Percentiles rank a stretch among this genome's conserved stretches.
Conservation (phyloP, 2,888 invertebrate genomes). For the Pristionchus mayeri region DNA sequence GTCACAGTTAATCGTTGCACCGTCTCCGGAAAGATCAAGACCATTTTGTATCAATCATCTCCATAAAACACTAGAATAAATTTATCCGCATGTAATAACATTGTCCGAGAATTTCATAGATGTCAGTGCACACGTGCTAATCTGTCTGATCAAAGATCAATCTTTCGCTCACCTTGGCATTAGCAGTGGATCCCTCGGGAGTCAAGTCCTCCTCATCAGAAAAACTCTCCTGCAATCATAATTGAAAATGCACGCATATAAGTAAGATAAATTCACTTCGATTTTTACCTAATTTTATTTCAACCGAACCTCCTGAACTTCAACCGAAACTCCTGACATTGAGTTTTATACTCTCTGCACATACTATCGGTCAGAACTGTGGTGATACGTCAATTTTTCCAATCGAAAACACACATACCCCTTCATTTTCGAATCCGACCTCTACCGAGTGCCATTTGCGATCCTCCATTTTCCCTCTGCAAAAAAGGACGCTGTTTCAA, state of each 20-base stretch:
- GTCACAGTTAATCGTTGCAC: too few species aligned
- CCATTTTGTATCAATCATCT: too few species aligned
- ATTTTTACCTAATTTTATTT: not conserved
- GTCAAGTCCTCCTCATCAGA: slow-evolving; percentile 65
- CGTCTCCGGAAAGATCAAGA: too few species aligned
- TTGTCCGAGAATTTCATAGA: too few species aligned
- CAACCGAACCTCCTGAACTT: not conserved
- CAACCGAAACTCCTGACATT: not conserved
- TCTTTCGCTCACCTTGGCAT: not conserved
- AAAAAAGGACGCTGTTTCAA: not conserved
- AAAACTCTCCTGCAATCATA: slow-evolving; percentile 67
- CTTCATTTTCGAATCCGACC: slow-evolving; percentile 54
- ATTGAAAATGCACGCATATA: too few species aligned
- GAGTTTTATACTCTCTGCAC: not conserved
- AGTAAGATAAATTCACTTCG: not conserved
- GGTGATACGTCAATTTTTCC: too few species aligned
- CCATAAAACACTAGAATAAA: too few species aligned
- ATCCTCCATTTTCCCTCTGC: slow-evolving; percentile 51
- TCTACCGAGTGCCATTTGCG: slow-evolving; percentile 70
- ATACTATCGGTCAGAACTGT: not conserved
- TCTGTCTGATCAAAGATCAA: not conserved
- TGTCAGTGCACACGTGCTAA: too few species aligned
- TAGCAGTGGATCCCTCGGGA: slow-evolving; percentile 3
- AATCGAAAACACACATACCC: not conserved
- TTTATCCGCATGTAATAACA: too few species aligned